A percentile compares a stretch with the other conserved stretches of the same genome.
Evolutionary conservation across 2,888 invertebrate genomes (phyloP).

Genomic region (Heteromurus nitidus): DNA sequence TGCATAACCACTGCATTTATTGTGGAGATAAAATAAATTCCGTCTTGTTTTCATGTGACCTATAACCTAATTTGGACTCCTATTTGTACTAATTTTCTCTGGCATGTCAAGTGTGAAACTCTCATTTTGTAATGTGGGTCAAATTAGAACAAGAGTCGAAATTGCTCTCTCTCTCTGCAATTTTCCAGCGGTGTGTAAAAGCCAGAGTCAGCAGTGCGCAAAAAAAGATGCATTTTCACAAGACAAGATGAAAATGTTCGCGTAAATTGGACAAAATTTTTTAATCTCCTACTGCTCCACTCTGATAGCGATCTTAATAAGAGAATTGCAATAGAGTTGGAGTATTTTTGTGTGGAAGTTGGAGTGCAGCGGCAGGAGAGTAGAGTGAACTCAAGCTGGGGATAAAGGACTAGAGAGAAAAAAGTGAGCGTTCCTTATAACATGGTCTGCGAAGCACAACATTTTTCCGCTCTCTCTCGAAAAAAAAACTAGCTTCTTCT

Average conservation of each 20-base stretch:
- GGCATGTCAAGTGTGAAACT: too few relatives aligned
- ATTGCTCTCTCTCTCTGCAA: not conserved
- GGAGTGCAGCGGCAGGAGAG: slow-evolving; percentile 56
- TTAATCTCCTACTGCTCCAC: slow-evolving; percentile 46
- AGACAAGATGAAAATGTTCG: slow-evolving; percentile 30
- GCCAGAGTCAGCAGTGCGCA: slow-evolving; percentile 15
- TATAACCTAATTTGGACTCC: too few relatives aligned
- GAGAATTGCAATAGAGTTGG: too few relatives aligned
- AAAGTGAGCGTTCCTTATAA: slow-evolving; percentile 69
- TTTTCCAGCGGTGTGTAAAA: not conserved
- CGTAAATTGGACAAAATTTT: slow-evolving; percentile 70
- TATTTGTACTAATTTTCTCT: too few relatives aligned
- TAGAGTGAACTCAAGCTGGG: too few relatives aligned
- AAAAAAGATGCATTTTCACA: slow-evolving; percentile 39
- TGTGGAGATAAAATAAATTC: too few relatives aligned
- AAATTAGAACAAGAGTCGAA: too few relatives aligned
- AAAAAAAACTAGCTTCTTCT: too few relatives aligned
- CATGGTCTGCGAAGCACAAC: slow-evolving; percentile 72
- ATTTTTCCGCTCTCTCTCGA: slow-evolving; percentile 15
- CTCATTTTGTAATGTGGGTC: too few relatives aligned
- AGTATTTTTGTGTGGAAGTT: too few relatives aligned
- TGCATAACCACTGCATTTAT: too few relatives aligned
- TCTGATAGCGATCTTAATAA: slow-evolving; percentile 65
- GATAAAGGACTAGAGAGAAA: slow-evolving; percentile 38
- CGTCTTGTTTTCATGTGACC: slow-evolving; percentile 1